Conservation (phyloP, 2,113 vertebrate species). For the Spilogale gracilis region DNA sequence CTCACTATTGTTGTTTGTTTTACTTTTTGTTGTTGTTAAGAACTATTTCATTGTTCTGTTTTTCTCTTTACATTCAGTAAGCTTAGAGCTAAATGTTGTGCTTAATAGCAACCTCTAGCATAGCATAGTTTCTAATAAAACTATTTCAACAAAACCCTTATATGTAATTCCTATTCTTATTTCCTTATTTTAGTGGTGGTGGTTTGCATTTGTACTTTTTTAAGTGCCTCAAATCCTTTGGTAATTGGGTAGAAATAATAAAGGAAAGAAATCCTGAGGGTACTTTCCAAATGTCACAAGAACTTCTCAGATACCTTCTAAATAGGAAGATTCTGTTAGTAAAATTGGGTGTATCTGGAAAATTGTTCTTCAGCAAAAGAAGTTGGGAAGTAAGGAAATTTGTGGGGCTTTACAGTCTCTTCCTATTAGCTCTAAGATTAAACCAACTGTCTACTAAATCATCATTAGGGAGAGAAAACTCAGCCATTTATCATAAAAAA, state of each 20-base stretch:
- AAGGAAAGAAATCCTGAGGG: background rate
- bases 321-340: background rate
- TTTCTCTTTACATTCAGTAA: constrained; percentile 33
- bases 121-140: constrained; percentile 41
- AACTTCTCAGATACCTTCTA: background rate
- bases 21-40: background rate
- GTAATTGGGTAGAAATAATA: background rate
- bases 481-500: background rate
- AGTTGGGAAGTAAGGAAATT: background rate
- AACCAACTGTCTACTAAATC: background rate
- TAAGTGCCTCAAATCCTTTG: constrained; percentile 1
- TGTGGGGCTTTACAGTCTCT: background rate
- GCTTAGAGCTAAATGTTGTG: background rate
- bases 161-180: constrained; percentile 30
- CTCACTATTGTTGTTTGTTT: background rate
- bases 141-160: background rate
- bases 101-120: background rate
- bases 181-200: constrained; percentile 19
- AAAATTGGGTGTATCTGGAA: background rate
- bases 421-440: background rate
- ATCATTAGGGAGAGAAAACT: background rate
- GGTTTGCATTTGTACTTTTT: constrained; percentile 48
- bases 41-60: background rate
- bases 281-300: background rate
- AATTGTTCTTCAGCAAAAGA: constrained; percentile 30